Conservation (phyloP, 2,797 vertebrate genomes). For the Urosaurus nigricauda region DNA sequence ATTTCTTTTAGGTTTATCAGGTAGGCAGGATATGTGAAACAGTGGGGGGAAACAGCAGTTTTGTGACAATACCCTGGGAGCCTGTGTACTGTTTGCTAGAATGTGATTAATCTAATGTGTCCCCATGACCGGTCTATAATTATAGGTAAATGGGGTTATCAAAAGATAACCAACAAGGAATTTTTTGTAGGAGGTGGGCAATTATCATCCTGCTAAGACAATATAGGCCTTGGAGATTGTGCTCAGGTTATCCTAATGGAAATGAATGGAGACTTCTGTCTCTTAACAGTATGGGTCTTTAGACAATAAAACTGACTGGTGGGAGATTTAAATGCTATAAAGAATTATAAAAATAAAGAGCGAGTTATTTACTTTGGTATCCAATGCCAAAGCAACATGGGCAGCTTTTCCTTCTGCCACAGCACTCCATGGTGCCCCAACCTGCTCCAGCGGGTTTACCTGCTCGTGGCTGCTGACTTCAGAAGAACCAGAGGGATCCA, state of each 20-base stretch:
- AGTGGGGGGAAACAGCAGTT: not conserved
- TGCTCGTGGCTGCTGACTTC: not conserved
- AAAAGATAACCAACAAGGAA: not conserved
- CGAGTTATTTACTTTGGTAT: too few species aligned
- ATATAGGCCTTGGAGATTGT: not conserved
- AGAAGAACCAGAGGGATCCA: not conserved
- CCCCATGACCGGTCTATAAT: not conserved
- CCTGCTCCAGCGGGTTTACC: too few species aligned
- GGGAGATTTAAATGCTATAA: not conserved
- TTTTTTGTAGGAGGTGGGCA: not conserved
- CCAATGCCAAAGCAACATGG: too few species aligned
- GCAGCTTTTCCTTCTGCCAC: too few species aligned
- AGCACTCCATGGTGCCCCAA: too few species aligned
- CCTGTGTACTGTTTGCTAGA: not conserved
- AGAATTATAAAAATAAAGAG: too few species aligned
- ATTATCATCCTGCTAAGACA: not conserved
- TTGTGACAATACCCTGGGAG: not conserved
- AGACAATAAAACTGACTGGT: not conserved
- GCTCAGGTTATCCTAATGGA: too few species aligned
- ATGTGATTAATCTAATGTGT: constrained; percentile 3
- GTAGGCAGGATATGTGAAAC: not conserved
- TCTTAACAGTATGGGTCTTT: not conserved
- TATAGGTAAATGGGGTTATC: not conserved
- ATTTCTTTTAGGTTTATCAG: constrained; percentile 2
- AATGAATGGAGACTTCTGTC: too few species aligned